phyloP scores from a whole-genome alignment of 2,888 invertebrate species.

The Oligia latruncula region DNA sequence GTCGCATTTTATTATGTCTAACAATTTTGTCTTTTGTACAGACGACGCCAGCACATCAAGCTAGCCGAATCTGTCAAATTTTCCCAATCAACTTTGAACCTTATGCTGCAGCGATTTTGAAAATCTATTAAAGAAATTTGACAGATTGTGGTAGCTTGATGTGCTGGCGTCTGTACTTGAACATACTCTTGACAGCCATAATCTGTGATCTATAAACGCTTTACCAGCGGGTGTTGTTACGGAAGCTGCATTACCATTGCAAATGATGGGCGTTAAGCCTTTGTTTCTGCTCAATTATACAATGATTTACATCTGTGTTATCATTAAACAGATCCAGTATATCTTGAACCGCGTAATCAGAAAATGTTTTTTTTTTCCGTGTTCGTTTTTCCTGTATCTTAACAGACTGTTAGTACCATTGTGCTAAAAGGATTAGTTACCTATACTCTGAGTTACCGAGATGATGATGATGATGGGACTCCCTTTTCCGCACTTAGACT shows the following conservation, averaged over 20 bases:
- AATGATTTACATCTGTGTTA: slow-evolving; percentile 32
- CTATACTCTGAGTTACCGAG: neutral
- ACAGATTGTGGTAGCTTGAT: too few relatives aligned
- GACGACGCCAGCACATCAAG: too few relatives aligned
- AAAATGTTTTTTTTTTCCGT: too few relatives aligned
- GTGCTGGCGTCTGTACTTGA: too few relatives aligned
- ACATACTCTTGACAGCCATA: neutral
- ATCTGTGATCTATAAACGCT: slow-evolving; percentile 12
- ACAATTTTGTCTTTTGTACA: neutral
- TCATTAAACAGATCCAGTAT: neutral
- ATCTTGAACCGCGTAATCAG: neutral
- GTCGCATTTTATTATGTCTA: neutral
- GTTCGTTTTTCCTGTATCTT: neutral
- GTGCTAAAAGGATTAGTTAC: neutral
- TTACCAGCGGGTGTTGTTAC: neutral
- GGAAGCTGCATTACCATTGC: slow-evolving; percentile 38
- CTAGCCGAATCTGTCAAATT: too few relatives aligned
- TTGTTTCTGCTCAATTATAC: slow-evolving; percentile 35
- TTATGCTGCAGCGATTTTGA: too few relatives aligned
- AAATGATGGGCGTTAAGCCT: slow-evolving; percentile 32
- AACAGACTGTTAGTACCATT: neutral
- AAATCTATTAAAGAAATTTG: too few relatives aligned
- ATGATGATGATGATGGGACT: too few relatives aligned
- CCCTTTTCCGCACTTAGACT: too few relatives aligned
- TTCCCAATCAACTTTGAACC: too few relatives aligned